Base-by-base conservation (phyloP, 2,113 vertebrate genomes). In the Hassar affinis region DNA sequence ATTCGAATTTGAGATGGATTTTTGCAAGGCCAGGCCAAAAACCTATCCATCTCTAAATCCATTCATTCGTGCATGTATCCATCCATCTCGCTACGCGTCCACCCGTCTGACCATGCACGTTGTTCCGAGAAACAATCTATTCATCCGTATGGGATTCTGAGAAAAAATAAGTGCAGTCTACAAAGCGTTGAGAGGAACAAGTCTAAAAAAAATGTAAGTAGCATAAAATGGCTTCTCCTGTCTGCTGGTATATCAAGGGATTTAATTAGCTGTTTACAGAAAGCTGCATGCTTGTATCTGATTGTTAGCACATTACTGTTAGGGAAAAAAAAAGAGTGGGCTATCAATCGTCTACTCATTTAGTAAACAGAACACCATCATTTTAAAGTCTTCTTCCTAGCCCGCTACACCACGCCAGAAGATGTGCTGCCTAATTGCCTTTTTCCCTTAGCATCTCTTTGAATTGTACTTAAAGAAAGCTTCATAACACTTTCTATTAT, bases 201-300 rank as follows among this genome's bases (percentile, higher is more conserved):
- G 22, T 15, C 9, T 17, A 57, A 14, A 79, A 78, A 52, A 64
- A 38, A 56, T 38, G 30, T 56, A 35, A 56, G 54, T 76, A 56
- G 51, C 25, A 66, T 62, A 47, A 66, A 84, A 69, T 71, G 52
- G 52, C n/a, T 78, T 52, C 52, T 84, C 52, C 62, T 59, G 76
- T 57, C 52, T 84, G 82, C 64, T 59, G 62, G 33, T 59, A 22
- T 78, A 84, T 78, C 64, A 81, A 35, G 66, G 74, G 82, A 81
- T 68, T 84, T 86, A 81, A 84, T 81, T 84, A 64, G 72, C 66
- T 86, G 85, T 84, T 81, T 84, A 86, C 82, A 30, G 20, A 86
- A 49, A 78, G 62, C 45, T 78, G 57, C 42, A 80, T 9, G 38
- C 8, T 49, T 18, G 35, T 59, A 56, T 77, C 62, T 84, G 52